Evolutionary conservation across 2,888 invertebrate genomes (phyloP).

Genomic region (Drosophila planitibia): DNA sequence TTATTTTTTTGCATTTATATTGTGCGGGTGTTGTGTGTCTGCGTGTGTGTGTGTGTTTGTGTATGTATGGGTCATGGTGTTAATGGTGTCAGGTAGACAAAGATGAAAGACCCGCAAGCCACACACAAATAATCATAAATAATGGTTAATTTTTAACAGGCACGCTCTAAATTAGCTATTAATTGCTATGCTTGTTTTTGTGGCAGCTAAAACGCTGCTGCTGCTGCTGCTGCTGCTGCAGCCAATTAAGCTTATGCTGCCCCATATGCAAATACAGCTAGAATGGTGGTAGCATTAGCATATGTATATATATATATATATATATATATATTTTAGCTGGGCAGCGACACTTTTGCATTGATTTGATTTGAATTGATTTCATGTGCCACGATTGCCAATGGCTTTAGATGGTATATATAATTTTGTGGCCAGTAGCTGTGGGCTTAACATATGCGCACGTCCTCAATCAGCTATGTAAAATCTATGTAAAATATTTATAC

Average conservation of each 20-base stretch:
- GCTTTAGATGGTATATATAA: conserved; percentile 42
- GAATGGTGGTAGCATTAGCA: conserved; percentile 57
- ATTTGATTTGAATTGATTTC: conserved; percentile 71
- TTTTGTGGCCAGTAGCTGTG: conserved; percentile 34
- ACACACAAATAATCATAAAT: conserved; percentile 81
- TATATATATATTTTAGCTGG: conserved; percentile 20
- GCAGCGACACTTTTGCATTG: conserved; percentile 39
- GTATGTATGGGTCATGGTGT: conserved; percentile 32
- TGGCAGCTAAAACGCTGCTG: conserved; percentile 16
- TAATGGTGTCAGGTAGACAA: conserved; percentile 68
- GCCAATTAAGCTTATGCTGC: conserved; percentile 70
- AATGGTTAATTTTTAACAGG: conserved; percentile 75
- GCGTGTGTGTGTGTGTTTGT: conserved; percentile 11
- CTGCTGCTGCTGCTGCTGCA: conserved; percentile 3
- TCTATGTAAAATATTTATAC: conserved; percentile 80
- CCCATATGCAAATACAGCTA: conserved; percentile 63
- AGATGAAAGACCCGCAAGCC: conserved; percentile 52
- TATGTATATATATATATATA: conserved; percentile 15
- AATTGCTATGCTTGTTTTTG: conserved; percentile 50
- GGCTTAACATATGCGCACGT: conserved; percentile 69
- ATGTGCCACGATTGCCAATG: conserved; percentile 47
- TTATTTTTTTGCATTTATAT: conserved; percentile 30
- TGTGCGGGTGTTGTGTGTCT: conserved; percentile 32
- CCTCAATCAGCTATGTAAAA: conserved; percentile 81
- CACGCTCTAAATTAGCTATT: conserved; percentile 74